A percentile compares a stretch with the other conserved stretches of the same genome.
These are phyloP conservation scores for Enteromius afrohamiltoni DNA, from an alignment of 2,797 vertebrate genomes.

Conservation along the genomic window DNA sequence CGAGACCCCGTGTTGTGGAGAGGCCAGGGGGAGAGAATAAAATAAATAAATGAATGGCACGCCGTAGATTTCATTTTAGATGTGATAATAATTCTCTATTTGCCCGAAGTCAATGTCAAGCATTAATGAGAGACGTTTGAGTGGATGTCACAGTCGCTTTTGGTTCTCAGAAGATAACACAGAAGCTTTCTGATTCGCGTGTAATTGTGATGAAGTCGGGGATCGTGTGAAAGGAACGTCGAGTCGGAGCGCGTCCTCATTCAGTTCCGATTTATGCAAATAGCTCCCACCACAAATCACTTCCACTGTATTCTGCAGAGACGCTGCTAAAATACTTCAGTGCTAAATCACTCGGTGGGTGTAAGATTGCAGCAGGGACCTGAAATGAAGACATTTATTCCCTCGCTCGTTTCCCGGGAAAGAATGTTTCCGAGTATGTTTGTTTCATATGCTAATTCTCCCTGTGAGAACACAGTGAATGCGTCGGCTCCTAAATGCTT, in stretches of 20 bases:
- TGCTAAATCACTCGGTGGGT: constrained; percentile 44
- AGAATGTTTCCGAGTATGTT: constrained; percentile 52
- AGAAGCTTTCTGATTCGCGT: constrained; percentile 2
- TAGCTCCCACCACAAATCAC: constrained; percentile 42
- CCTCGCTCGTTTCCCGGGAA: constrained; percentile 20
- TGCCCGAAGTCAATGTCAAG: constrained; percentile 4
- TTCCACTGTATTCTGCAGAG: constrained; percentile 42
- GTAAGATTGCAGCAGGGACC: constrained; percentile 26
- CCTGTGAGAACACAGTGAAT: constrained; percentile 38
- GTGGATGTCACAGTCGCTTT: constrained; percentile 25
- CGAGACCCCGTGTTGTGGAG: constrained; percentile 18
- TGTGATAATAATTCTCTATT: constrained; percentile 32
- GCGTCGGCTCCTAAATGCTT: constrained; percentile 39
- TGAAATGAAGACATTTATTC: constrained; percentile 47
- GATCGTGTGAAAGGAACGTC: constrained; percentile 38
- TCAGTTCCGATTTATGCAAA: constrained; percentile 48
- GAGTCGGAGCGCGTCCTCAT: constrained; percentile 21
- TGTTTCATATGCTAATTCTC: constrained; percentile 57
- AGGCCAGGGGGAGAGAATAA: constrained; percentile 12
- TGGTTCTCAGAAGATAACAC: not conserved
- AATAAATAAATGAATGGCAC: not conserved
- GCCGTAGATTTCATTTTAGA: constrained; percentile 15
- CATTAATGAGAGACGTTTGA: constrained; percentile 20
- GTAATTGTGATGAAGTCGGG: constrained; percentile 21
- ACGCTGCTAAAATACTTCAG: constrained; percentile 58